Percentiles rank a stretch among this genome's conserved stretches.
phyloP scores from a whole-genome alignment of 1,140 invertebrate genomes.

The Drosophila lini region DNA sequence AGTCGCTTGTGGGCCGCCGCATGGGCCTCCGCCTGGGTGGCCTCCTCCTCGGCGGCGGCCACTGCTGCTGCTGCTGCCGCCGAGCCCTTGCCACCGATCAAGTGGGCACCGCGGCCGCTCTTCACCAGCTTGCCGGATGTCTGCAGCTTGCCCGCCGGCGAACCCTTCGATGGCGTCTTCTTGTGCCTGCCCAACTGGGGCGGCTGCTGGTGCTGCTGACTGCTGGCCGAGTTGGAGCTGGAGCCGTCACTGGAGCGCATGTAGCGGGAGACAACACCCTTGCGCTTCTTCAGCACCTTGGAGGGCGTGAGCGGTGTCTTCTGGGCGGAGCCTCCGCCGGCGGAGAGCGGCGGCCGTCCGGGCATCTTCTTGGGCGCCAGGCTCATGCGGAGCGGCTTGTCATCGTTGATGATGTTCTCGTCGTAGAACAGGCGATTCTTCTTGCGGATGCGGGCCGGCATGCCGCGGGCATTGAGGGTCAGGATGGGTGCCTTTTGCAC shows the following conservation, averaged over 20 bases:
- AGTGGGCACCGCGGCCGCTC: not conserved
- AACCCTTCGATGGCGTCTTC: conserved; percentile 38
- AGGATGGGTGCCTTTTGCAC: conserved; percentile 89
- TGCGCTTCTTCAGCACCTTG: conserved; percentile 85
- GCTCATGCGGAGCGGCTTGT: conserved; percentile 88
- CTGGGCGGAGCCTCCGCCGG: conserved; percentile 60
- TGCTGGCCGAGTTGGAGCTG: conserved; percentile 46
- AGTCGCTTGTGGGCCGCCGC: conserved; percentile 84
- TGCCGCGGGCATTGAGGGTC: conserved; percentile 92
- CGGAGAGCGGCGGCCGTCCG: conserved; percentile 35
- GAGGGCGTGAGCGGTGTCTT: conserved; percentile 79
- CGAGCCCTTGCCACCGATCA: conserved; percentile 21
- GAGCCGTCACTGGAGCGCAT: conserved; percentile 80
- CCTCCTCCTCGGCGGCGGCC: conserved; percentile 41
- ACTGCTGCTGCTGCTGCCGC: conserved; percentile 37
- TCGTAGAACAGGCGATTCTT: conserved; percentile 96
- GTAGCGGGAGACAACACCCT: conserved; percentile 75
- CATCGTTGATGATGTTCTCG: conserved; percentile 94
- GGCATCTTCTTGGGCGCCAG: conserved; percentile 85
- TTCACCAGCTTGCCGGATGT: conserved; percentile 13
- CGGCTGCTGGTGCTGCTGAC: conserved; percentile 5
- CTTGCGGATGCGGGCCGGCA: conserved; percentile 95
- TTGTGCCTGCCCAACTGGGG: conserved; percentile 15
- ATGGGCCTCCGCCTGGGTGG: conserved; percentile 44
- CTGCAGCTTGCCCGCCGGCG: not conserved